A percentile compares a stretch with the other conserved stretches of the same genome.
Evolutionary conservation across 2,113 vertebrate species (phyloP).

Genomic region (Zingel zingel): DNA sequence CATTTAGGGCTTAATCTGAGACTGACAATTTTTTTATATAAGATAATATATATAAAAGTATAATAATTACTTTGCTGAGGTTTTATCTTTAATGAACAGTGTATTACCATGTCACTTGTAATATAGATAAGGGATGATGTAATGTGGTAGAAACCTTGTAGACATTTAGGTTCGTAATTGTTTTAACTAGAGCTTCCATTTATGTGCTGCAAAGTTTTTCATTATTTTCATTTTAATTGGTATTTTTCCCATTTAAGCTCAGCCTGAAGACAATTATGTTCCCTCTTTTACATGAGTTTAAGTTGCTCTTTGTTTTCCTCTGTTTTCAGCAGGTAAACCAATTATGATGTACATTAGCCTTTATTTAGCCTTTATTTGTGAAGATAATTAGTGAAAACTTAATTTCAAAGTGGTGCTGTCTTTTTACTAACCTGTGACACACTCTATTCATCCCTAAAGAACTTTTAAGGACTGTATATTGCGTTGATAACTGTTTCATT

Average conservation of each 20-base stretch:
- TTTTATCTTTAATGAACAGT: conserved; percentile 29
- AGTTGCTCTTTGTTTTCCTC: background rate
- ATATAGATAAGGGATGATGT: conserved; percentile 24
- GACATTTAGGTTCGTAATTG: background rate
- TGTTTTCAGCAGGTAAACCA: background rate
- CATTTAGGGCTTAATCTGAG: conserved; percentile 56
- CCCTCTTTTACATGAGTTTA: conserved; percentile 1
- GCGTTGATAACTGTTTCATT: conserved; percentile 11
- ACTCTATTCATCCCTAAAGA: background rate
- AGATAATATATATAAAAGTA: too few relatives aligned
- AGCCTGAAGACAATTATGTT: conserved; percentile 4
- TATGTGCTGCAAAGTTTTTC: background rate
- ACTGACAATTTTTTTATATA: background rate
- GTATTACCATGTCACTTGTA: conserved; percentile 24
- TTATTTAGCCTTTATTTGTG: conserved; percentile 7
- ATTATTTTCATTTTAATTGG: conserved; percentile 24
- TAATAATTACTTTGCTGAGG: background rate
- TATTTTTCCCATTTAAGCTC: conserved; percentile 2
- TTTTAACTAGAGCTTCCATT: background rate
- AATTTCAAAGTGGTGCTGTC: background rate
- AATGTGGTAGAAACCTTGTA: conserved; percentile 14
- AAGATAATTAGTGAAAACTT: background rate
- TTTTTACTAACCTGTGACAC: background rate
- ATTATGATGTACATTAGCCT: background rate
- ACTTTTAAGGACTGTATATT: background rate